phyloP scores from a whole-genome alignment of 2,797 vertebrate species.

The Lacerta agilis region DNA sequence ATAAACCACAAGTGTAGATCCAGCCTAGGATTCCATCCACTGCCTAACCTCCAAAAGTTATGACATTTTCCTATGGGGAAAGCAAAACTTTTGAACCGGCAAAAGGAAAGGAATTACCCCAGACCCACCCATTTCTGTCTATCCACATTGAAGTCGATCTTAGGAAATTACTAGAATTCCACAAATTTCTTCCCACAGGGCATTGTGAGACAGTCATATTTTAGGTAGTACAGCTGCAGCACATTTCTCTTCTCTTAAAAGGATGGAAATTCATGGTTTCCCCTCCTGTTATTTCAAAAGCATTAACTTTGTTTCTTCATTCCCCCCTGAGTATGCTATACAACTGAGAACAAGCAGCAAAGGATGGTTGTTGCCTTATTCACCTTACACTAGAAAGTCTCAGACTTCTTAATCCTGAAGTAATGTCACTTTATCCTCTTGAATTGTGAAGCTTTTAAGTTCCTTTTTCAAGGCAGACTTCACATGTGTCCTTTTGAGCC shows the following conservation, averaged over 20 bases:
- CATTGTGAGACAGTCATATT: neutral
- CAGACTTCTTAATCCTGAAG: neutral
- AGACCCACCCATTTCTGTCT: neutral
- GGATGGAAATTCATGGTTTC: neutral
- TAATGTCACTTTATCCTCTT: slow-evolving; percentile 5
- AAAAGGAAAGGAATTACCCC: too few species aligned
- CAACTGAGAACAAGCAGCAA: neutral
- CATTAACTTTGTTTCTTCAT: neutral
- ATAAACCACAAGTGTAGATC: too few species aligned
- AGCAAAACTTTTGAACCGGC: too few species aligned
- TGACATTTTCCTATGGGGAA: too few species aligned
- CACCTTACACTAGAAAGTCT: slow-evolving; percentile 25
- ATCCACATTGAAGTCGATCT: neutral
- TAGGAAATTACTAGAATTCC: neutral
- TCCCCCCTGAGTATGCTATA: neutral
- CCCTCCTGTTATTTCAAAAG: neutral
- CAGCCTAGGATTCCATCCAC: too few species aligned
- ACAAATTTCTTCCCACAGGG: neutral
- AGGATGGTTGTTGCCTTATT: rapidly evolving
- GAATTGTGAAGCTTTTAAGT: neutral
- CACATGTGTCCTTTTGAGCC: neutral
- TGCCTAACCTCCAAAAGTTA: too few species aligned
- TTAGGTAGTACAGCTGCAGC: neutral
- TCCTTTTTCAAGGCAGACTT: neutral
- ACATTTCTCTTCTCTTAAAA: neutral